Evolutionary conservation across 2,797 vertebrate species (phyloP), one percentile per base, ranked within the genome.

Genomic region (Falco naumanni): DNA sequence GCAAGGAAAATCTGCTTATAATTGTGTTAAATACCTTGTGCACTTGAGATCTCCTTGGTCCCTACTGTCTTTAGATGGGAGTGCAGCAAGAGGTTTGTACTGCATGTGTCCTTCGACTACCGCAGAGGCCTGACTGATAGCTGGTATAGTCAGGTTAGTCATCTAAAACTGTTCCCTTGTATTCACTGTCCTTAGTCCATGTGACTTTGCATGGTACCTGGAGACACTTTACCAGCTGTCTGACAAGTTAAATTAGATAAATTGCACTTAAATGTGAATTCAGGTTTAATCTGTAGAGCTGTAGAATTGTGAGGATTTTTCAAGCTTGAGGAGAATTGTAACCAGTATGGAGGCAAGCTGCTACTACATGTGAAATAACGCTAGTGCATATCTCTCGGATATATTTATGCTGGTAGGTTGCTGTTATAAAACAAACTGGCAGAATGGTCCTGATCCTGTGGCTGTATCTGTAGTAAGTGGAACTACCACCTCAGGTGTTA

Each of bases 351-450:
- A 82, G 13, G 13, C 48, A 45, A 74, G 53, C 61, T 88, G 33
- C 54, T 84, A 3, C 34, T 78, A 13, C 33, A 6, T 22, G 6
- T 75, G 75, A 63, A 78, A 41, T 63, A 70, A 11, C 11, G 34
- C 31, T 57, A 1, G 1, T 71, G 43, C 3, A 2, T 70, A 5
- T 77, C n/a, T 77, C 34, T 61, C 2, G 0, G 43, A 18, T 70
- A 4, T n/a, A 3, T 75, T 69, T 54, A 15, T 26, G n/a, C 26
- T 72, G 24, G 21, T 29, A 60, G 64, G 41, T 29, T 93, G 29
- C 59, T 4, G 3, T 50, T 61, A 10, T 29, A 50, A 65, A 79
- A n/a, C 26, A 57, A 19, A 14, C n/a, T 47, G 43, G 13, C 48
- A 63, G 53, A 68, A 59, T 29, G 19, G 14, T 82, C 10, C 50